Base-by-base conservation (phyloP, 2,113 vertebrate species). In the Sinocyclocheilus grahami region DNA sequence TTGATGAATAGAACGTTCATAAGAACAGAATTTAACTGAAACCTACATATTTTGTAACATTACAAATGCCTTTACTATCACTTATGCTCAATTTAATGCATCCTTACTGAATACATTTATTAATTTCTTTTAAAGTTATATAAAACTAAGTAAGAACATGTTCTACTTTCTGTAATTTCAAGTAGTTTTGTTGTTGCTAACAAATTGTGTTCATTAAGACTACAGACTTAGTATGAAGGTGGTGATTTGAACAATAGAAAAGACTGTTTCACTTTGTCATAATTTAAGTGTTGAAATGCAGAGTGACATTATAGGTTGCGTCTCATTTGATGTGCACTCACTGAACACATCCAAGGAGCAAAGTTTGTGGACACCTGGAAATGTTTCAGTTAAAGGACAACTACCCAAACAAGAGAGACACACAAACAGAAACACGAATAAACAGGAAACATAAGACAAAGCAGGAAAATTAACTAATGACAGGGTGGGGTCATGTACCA, bases 261-360 rank as follows among this genome's bases (percentile, higher is more conserved):
- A 71, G 30, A 71, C 67, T 37, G 30, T 37, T 71, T 71, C 1
- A 71, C 67, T 24, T n/a, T 27, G 72, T 75, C 39, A n/a, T 12
- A 74, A 74, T 1, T 74, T 22, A 30, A 30, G 5, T 12, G 71
- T 48, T 42, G 22, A 75, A 75, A 75, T 24, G 1, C 7, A 42
- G 39, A 12, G 4, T 75, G 72, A 46, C 39, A 48, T 51, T 46
- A 48, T 9, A 76, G 24, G 75, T 7, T 27, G 42, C 7, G 10
- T 77, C 74, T 77, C n/a, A 16, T 53, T 77, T 51, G 75, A 77
- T 16, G 75, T 77, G 74, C 12, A 16, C 42, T 76, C 42, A 16
- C 24, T 18, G 46, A 77, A 27, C 46, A 14, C 0, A 3, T 77
- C n/a, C 5, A 51, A 3, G 42, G 27, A 78, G 7, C 8, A 51